Conservation (phyloP, 2,888 invertebrate genomes). For the Rhagonycha lutea region DNA sequence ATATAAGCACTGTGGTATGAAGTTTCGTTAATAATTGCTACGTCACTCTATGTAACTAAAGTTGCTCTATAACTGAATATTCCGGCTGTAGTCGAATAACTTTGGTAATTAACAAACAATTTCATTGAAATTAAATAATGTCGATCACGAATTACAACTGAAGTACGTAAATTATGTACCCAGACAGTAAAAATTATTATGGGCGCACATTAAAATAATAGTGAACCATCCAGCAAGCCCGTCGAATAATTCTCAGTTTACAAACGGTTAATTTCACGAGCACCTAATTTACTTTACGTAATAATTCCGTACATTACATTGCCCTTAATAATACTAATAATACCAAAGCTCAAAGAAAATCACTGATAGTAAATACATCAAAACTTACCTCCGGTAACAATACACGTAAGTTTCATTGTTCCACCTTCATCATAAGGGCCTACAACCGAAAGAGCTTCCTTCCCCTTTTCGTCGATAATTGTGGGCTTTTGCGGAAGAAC, state of each 20-base stretch:
- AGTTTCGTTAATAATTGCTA: conserved; percentile 24
- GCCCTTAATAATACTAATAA: not conserved
- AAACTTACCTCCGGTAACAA: conserved; percentile 75
- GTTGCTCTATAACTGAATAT: conserved; percentile 23
- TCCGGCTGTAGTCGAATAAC: conserved; percentile 21
- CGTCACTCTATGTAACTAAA: conserved; percentile 21
- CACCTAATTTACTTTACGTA: not conserved
- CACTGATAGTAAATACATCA: not conserved
- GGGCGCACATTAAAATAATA: not conserved
- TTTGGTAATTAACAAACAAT: conserved; percentile 27
- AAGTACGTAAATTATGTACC: not conserved
- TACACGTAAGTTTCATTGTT: conserved; percentile 72
- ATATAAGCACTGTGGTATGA: not conserved
- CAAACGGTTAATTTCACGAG: not conserved
- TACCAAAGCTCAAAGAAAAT: not conserved
- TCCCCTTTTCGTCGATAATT: conserved; percentile 71
- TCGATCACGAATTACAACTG: conserved; percentile 11
- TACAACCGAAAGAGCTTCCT: conserved; percentile 65
- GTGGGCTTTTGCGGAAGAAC: conserved; percentile 75
- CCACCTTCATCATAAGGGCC: conserved; percentile 77
- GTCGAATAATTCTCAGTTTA: not conserved
- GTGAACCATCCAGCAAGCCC: not conserved
- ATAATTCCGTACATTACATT: not conserved
- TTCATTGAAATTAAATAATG: conserved; percentile 6
- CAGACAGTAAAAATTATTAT: not conserved